These are phyloP conservation scores for Carabus problematicus DNA, from an alignment of 2,888 invertebrate species.

Conservation along the genomic window DNA sequence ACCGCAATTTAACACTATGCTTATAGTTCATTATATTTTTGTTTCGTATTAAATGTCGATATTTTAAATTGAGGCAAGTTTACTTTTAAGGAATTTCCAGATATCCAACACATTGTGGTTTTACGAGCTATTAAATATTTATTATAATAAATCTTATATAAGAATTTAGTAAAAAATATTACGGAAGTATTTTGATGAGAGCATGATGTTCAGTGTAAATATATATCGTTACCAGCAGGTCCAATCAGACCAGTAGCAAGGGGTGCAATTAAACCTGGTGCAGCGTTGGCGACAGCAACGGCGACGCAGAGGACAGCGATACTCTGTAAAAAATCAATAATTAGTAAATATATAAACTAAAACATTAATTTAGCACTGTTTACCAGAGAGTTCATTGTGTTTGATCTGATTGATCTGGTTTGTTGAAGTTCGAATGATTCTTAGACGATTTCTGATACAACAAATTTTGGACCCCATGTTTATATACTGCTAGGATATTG, in stretches of 20 bases:
- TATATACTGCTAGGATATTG: conserved; percentile 17
- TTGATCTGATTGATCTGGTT: conserved; percentile 5
- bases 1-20: neutral
- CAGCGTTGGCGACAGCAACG: conserved; percentile 9
- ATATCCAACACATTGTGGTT: too few species aligned
- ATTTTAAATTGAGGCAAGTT: too few species aligned
- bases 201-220: neutral
- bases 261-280: conserved; percentile 13
- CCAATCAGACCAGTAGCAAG: conserved; percentile 19
- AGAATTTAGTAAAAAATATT: too few species aligned
- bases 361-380: neutral
- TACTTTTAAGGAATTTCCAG: too few species aligned
- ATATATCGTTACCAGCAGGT: conserved; percentile 17
- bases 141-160: too few species aligned
- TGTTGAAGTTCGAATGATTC: neutral
- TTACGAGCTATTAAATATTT: too few species aligned
- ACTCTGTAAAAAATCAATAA: conserved; percentile 19
- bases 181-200: too few species aligned
- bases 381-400: conserved; percentile 33
- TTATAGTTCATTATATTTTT: too few species aligned
- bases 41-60: too few species aligned
- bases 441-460: conserved; percentile 3
- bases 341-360: neutral
- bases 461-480: conserved; percentile 11
- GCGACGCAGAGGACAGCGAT: conserved; percentile 10